Percentiles rank a stretch among this genome's conserved stretches.
phyloP scores from a whole-genome alignment of 1,140 invertebrate species.

The Cherax destructor region DNA sequence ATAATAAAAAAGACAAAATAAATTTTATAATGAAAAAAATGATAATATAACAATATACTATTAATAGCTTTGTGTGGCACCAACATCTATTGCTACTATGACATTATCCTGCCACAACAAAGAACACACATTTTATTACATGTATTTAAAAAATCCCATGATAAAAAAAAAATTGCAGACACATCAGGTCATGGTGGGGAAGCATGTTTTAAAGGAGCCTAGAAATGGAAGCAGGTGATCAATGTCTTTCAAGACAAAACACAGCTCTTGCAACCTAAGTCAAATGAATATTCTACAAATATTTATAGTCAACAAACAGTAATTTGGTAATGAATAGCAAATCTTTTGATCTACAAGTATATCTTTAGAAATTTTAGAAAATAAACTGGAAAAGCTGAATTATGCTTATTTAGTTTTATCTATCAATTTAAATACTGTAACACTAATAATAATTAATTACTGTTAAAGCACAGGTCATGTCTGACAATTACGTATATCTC shows the following conservation, averaged over 20 bases:
- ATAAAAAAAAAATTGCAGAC: slow-evolving; percentile 18
- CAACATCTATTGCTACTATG: neutral
- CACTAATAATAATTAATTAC: no score
- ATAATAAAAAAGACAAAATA: neutral
- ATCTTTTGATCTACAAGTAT: neutral
- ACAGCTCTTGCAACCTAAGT: neutral
- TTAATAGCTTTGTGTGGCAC: neutral
- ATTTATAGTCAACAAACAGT: neutral
- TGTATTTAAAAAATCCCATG: neutral
- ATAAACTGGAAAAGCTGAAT: neutral
- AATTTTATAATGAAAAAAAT: no score
- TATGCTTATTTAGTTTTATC: no score
- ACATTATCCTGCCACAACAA: neutral
- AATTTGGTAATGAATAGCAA: neutral
- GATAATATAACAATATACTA: neutral
- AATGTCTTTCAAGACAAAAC: neutral
- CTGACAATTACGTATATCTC: neutral
- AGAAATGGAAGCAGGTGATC: slow-evolving; percentile 29
- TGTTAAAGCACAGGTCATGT: no score
- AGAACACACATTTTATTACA: neutral
- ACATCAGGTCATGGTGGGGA: slow-evolving; percentile 22
- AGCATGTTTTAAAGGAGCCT: slow-evolving; percentile 4
- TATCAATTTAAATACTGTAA: no score
- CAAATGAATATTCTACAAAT: neutral
- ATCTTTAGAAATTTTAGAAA: neutral